Evolutionary conservation across 2,888 invertebrate genomes (phyloP).

Genomic region (Drosophila neonasuta): DNA sequence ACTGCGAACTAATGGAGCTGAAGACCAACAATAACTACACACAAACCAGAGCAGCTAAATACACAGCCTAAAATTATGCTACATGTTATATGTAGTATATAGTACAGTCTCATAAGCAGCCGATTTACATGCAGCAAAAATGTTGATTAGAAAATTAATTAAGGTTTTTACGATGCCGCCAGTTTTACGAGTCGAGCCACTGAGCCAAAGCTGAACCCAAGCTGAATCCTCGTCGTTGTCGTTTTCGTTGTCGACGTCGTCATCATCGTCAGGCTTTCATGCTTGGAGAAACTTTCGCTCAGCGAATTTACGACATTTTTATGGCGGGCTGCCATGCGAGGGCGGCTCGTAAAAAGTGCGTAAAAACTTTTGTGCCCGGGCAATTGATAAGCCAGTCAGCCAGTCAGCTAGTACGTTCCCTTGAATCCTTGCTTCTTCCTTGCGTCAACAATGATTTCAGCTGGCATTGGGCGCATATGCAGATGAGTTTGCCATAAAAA

Average conservation of each 20-base stretch:
- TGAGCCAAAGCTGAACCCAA: constrained; percentile 37
- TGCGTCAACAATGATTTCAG: constrained; percentile 7
- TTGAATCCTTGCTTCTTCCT: constrained; percentile 2
- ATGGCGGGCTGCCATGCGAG: constrained; percentile 78
- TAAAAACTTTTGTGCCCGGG: constrained; percentile 60
- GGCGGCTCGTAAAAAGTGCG: constrained; percentile 70
- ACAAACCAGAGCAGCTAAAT: not conserved
- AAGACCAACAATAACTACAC: constrained; percentile 33
- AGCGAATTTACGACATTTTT: constrained; percentile 80
- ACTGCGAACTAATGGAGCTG: constrained; percentile 62
- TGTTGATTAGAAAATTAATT: constrained; percentile 77
- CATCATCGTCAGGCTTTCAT: constrained; percentile 41
- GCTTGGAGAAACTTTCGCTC: constrained; percentile 66
- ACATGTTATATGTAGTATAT: constrained; percentile 19
- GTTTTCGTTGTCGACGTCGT: constrained; percentile 3
- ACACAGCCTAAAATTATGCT: constrained; percentile 58
- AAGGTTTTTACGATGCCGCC: constrained; percentile 73
- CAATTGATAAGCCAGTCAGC: constrained; percentile 48
- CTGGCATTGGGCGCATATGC: constrained; percentile 58
- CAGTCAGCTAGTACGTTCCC: not conserved
- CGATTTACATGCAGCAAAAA: constrained; percentile 76
- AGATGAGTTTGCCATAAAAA: constrained; percentile 66
- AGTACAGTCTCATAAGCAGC: constrained; percentile 53
- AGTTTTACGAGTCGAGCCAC: constrained; percentile 52
- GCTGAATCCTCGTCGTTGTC: constrained; percentile 25